A percentile compares a stretch with the other conserved stretches of the same genome.
These are phyloP conservation scores for Apocrypta bakeri DNA, from an alignment of 1,140 invertebrate species.

Conservation along the genomic window DNA sequence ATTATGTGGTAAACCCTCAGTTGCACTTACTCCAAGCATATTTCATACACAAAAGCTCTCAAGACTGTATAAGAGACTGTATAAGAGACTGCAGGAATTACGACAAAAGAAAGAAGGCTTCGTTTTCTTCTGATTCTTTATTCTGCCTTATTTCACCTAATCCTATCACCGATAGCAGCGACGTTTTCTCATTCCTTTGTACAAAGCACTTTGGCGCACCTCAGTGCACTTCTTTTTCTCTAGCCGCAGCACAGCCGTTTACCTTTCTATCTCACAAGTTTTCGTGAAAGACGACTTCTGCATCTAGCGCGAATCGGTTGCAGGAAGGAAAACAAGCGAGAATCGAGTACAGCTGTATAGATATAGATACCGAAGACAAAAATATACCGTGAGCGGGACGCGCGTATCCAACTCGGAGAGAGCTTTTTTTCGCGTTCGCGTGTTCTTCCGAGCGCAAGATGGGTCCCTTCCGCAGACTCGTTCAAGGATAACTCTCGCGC, in stretches of 20 bases:
- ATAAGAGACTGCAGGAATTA: too few species aligned
- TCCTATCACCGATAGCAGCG: neutral
- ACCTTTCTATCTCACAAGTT: neutral
- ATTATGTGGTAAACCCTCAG: too few species aligned
- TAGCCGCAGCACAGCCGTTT: neutral
- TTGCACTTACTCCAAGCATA: too few species aligned
- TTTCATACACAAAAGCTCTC: too few species aligned
- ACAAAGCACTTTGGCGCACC: neutral
- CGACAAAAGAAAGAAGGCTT: neutral
- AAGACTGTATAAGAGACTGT: too few species aligned
- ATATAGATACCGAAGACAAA: neutral
- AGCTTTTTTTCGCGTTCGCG: neutral
- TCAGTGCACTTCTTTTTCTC: neutral
- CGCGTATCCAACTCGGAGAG: neutral
- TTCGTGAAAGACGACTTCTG: neutral
- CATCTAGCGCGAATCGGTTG: constrained; percentile 3
- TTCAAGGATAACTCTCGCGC: neutral
- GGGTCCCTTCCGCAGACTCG: neutral
- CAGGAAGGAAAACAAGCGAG: neutral
- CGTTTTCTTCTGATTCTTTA: neutral
- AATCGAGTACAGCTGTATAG: neutral
- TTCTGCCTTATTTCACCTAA: constrained; percentile 22
- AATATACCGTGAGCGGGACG: neutral
- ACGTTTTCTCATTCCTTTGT: constrained; percentile 10
- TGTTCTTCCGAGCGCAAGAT: neutral